Evolutionary conservation across 2,888 invertebrate species (phyloP).

Genomic region (Brenthis hecate): DNA sequence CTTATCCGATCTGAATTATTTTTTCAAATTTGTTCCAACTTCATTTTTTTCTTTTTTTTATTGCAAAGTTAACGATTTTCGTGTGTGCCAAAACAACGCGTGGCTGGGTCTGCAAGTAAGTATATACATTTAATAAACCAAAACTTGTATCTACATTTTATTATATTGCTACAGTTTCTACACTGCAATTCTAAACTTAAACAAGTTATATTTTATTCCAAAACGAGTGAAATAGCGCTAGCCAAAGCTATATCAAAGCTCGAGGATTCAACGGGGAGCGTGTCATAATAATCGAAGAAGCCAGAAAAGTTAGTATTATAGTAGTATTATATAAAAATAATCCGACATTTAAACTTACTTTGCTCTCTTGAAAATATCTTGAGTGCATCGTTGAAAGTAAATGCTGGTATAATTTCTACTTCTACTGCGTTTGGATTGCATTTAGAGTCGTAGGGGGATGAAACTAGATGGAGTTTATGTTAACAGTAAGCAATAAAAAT

Average conservation of each 20-base stretch:
- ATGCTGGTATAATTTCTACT: slow-evolving; percentile 75
- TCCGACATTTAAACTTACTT: slow-evolving; percentile 62
- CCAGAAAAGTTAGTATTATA: slow-evolving; percentile 45
- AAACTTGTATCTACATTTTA: neutral
- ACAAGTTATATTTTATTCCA: slow-evolving; percentile 1
- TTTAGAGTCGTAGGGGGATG: slow-evolving; percentile 74
- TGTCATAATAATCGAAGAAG: slow-evolving; percentile 31
- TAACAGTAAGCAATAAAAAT: slow-evolving; percentile 78
- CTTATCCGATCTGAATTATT: too few species aligned
- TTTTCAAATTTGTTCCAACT: too few species aligned
- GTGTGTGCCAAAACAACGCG: too few species aligned
- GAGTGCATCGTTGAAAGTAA: slow-evolving; percentile 80
- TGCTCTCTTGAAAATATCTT: slow-evolving; percentile 69
- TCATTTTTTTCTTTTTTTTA: too few species aligned
- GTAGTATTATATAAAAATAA: slow-evolving; percentile 64
- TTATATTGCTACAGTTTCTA: neutral
- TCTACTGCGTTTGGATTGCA: slow-evolving; percentile 78
- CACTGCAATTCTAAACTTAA: too few species aligned
- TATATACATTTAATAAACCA: neutral
- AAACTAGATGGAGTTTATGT: slow-evolving; percentile 77
- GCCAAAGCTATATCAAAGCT: slow-evolving; percentile 14
- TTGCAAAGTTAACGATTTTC: too few species aligned
- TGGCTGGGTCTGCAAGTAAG: too few species aligned
- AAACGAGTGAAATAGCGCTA: slow-evolving; percentile 4
- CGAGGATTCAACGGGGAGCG: slow-evolving; percentile 13